phyloP scores from a whole-genome alignment of 1,140 invertebrate genomes.

The Drosophila punjabiensis region DNA sequence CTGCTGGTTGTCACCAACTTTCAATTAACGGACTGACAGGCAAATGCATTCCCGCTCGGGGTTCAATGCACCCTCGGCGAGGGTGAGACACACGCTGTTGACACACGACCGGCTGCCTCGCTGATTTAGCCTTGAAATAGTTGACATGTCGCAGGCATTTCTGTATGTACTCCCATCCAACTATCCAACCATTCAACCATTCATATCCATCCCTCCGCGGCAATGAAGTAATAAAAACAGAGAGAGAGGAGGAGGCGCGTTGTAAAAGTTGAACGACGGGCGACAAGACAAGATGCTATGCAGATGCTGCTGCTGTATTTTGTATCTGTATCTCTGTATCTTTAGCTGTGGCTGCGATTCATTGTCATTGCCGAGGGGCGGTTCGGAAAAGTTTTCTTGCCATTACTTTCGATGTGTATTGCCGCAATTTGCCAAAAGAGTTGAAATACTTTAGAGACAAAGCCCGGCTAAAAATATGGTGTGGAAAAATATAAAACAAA shows the following conservation, averaged over 20 bases:
- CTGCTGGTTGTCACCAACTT: slow-evolving; percentile 53
- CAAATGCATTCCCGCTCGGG: slow-evolving; percentile 50
- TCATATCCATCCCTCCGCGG: slow-evolving; percentile 40
- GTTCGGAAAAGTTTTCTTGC: slow-evolving; percentile 26
- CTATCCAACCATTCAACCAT: slow-evolving; percentile 25
- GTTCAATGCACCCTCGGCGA: slow-evolving; percentile 39
- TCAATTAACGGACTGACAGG: slow-evolving; percentile 57
- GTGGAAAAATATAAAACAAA: slow-evolving; percentile 59
- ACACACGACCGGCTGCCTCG: slow-evolving; percentile 55
- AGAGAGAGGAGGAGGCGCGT: slow-evolving; percentile 5
- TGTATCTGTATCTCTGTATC: slow-evolving; percentile 2
- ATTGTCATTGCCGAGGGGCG: slow-evolving; percentile 19
- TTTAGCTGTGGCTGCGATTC: slow-evolving; percentile 4
- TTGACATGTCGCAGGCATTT: slow-evolving; percentile 57
- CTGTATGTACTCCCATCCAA: slow-evolving; percentile 18
- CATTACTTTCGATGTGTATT: slow-evolving; percentile 25
- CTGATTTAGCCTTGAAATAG: slow-evolving; percentile 62
- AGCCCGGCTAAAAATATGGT: slow-evolving; percentile 34
- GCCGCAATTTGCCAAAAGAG: slow-evolving; percentile 44
- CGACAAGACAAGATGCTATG: slow-evolving; percentile 49
- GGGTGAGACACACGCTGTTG: slow-evolving; percentile 39
- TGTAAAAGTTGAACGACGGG: slow-evolving; percentile 39
- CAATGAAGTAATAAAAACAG: slow-evolving; percentile 46
- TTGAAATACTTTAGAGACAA: slow-evolving; percentile 27
- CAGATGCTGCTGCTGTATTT: slow-evolving; percentile 23